phyloP scores from a whole-genome alignment of 2,113 vertebrate genomes.

The Vidua macroura region DNA sequence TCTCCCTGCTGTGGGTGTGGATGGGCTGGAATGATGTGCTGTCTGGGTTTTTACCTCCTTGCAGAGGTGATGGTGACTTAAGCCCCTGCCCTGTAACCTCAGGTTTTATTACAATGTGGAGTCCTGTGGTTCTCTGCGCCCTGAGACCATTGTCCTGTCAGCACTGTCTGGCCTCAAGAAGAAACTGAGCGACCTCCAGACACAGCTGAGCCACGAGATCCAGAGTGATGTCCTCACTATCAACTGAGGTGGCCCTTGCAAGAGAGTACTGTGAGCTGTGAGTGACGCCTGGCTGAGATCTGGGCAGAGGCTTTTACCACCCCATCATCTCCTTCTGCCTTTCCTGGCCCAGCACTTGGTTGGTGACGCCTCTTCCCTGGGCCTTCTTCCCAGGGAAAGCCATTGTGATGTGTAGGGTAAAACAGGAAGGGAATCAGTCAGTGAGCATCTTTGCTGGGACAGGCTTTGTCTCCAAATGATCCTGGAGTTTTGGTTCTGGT shows the following conservation, averaged over 20 bases:
- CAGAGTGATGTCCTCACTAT: constrained; percentile 96
- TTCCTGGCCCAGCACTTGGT: background rate
- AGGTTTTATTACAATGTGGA: constrained; percentile 98
- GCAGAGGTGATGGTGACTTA: background rate
- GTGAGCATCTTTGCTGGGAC: background rate
- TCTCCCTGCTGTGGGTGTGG: background rate
- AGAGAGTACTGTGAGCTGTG: background rate
- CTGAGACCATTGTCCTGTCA: constrained; percentile 93
- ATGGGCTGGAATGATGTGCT: background rate
- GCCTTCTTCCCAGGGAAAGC: background rate
- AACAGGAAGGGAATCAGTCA: background rate
- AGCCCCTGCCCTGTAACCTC: background rate
- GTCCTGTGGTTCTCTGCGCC: constrained; percentile 93
- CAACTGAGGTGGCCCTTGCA: constrained; percentile 71
- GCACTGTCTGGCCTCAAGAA: constrained; percentile 93
- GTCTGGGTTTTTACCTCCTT: background rate
- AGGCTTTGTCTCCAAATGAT: background rate
- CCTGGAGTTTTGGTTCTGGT: background rate
- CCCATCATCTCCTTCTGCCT: background rate
- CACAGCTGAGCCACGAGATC: constrained; percentile 95
- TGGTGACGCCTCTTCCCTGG: background rate
- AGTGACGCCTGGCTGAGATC: background rate
- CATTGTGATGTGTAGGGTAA: background rate
- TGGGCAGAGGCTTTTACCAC: background rate
- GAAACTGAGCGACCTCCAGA: constrained; percentile 96